Evolutionary conservation across 92 coral and sea anemone species (phyloP).

Genomic region (Porites lobata): DNA sequence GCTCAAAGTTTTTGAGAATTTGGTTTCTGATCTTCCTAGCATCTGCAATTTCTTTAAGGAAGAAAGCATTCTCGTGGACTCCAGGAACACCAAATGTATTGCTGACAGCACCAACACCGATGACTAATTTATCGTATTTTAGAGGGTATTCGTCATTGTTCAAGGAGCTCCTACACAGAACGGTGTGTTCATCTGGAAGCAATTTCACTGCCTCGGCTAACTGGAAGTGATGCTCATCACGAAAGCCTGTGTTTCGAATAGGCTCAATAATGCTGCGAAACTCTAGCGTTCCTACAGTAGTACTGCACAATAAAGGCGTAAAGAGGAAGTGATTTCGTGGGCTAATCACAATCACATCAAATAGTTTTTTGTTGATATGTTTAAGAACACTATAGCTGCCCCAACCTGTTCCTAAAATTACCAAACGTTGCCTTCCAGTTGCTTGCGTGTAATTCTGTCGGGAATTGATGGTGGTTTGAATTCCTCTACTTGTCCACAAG

Average conservation of each 20-base stretch:
- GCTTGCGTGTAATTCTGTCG: slow-evolving; percentile 3
- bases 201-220: slow-evolving; percentile 89
- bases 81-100: slow-evolving; percentile 98
- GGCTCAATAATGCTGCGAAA: slow-evolving; percentile 98
- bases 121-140: slow-evolving; percentile 88
- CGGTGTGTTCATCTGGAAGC: slow-evolving; percentile 62
- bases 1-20: slow-evolving; percentile 96
- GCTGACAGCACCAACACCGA: slow-evolving; percentile 97
- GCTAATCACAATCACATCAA: slow-evolving; percentile 94
- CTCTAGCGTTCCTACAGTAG: slow-evolving; percentile 97
- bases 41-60: slow-evolving; percentile 95
- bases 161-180: slow-evolving; percentile 83
- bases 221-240: slow-evolving; percentile 99
- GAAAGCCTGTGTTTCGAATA: slow-evolving; percentile 92
- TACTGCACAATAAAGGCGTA: slow-evolving; percentile 94
- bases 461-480: background rate
- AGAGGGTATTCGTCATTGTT: slow-evolving; percentile 79
- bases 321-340: slow-evolving; percentile 97
- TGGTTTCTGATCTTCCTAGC: slow-evolving; percentile 96
- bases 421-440: slow-evolving; percentile 70
- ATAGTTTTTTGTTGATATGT: slow-evolving; percentile 89
- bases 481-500: background rate
- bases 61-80: slow-evolving; percentile 90
- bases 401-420: slow-evolving; percentile 98
- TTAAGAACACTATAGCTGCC: slow-evolving; percentile 97